A percentile compares a stretch with the other conserved stretches of the same genome.
phyloP scores from a whole-genome alignment of 2,797 vertebrate species.

The Argentina silus region DNA sequence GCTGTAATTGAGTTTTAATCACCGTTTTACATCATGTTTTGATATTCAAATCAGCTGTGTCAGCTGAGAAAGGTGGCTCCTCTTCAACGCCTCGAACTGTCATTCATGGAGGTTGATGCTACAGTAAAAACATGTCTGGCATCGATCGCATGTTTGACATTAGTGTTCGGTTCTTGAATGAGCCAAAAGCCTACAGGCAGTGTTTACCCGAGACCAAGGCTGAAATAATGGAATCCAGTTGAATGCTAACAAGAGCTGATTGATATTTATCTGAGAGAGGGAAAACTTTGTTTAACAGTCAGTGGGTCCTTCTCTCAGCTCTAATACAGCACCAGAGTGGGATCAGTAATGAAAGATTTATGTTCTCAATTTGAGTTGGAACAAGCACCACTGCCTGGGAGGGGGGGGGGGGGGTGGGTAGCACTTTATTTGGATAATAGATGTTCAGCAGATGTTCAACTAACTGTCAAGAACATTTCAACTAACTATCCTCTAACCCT shows the following conservation, averaged over 20 bases:
- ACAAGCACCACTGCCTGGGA: not conserved
- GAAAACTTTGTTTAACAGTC: constrained; percentile 13
- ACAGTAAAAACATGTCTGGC: constrained; percentile 21
- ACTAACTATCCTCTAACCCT: too few species aligned
- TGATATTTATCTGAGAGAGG: constrained; percentile 27
- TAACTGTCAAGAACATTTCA: too few species aligned
- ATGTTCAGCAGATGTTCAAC: too few species aligned
- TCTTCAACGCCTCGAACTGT: constrained; percentile 45
- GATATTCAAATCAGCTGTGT: constrained; percentile 76
- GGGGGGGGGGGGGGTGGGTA: too few species aligned
- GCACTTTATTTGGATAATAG: too few species aligned
- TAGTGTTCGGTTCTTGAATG: constrained; percentile 17
- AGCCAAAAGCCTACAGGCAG: constrained; percentile 14
- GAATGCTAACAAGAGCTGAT: constrained; percentile 20
- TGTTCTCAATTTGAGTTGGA: not conserved
- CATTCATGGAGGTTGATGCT: constrained; percentile 39
- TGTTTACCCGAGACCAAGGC: constrained; percentile 17
- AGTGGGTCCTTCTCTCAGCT: not conserved
- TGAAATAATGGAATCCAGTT: constrained; percentile 15
- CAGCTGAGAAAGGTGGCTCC: constrained; percentile 57
- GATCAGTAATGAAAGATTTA: not conserved
- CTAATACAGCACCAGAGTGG: constrained; percentile 3
- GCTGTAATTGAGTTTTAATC: constrained; percentile 80
- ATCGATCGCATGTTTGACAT: constrained; percentile 47
- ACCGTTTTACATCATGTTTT: constrained; percentile 78